phyloP scores from a whole-genome alignment of 2,113 vertebrate genomes.

The Gymnarchus niloticus region DNA sequence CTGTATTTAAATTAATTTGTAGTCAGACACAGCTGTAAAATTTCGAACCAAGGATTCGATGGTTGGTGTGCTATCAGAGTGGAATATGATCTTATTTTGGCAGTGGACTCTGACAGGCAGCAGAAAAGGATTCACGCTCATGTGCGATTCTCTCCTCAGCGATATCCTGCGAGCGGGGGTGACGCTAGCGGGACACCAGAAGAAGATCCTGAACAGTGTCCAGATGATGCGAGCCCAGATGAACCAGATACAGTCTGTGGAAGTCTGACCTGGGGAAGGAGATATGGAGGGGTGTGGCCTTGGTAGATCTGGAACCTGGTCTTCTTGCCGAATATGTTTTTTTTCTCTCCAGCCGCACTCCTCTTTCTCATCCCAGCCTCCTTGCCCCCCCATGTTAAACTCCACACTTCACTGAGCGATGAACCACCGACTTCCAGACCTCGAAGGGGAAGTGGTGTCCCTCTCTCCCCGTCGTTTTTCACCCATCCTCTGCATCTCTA shows the following conservation, averaged over 20 bases:
- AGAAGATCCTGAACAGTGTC: constrained; percentile 98
- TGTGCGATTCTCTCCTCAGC: constrained; percentile 55
- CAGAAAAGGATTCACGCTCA: constrained; percentile 15
- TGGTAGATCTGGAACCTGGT: constrained; percentile 48
- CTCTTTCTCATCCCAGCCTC: constrained; percentile 18
- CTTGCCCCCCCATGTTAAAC: constrained; percentile 35
- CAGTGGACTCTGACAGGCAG: not conserved
- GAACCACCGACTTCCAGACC: constrained; percentile 12
- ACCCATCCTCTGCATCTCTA: constrained; percentile 42
- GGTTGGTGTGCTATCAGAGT: not conserved
- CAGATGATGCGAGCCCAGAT: constrained; percentile 99
- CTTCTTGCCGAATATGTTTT: constrained; percentile 48
- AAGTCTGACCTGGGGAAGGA: constrained; percentile 75
- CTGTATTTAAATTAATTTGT: constrained; percentile 23
- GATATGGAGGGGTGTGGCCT: constrained; percentile 26
- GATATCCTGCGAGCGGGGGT: constrained; percentile 96
- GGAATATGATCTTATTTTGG: not conserved
- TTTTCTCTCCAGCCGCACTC: not conserved
- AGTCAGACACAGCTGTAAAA: constrained; percentile 28
- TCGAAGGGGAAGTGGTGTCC: constrained; percentile 39
- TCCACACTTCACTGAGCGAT: not conserved
- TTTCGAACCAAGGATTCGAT: constrained; percentile 27
- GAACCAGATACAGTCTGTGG: constrained; percentile 98
- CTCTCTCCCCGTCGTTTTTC: constrained; percentile 40
- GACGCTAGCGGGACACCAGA: constrained; percentile 96